Base-by-base conservation (phyloP, 1,140 invertebrate genomes). In the Lepidurus arcticus region DNA sequence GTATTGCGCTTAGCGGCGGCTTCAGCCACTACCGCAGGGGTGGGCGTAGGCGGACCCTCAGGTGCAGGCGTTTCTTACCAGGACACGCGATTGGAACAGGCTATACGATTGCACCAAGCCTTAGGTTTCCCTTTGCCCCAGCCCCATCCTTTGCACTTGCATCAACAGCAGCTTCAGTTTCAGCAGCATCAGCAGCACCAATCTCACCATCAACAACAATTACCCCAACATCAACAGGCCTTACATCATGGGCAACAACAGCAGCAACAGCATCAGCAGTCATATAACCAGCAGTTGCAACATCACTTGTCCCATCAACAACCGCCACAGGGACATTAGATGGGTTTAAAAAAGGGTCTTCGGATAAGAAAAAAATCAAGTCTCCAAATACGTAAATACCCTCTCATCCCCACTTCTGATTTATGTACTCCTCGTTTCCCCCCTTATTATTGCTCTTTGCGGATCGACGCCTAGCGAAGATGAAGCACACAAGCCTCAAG, bases 1-100 rank as follows among this genome's bases (percentile, higher is more conserved):
- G 93, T 92, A 0, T 86, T 95, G 11, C 85, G 94, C 16, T 88
- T 92, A 82, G 92, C 92, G 76, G 93, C 94, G 81, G 92, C 93
- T 1, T 93, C 94, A 83, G 92, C 91, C 24, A 91, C 93, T 1
- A 87, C 94, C 16, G 87, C 93, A 82, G 93, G 93, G 24, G 81
- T 80, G 76, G 81, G 81, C 34, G 80, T 81, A 10, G 81, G 79
- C 21, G 65, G 78, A 74, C 80, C 80, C n/a, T 79, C 79, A 11
- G 79, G 79, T 80, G 76, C 80, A 74, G 81, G 76, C 79, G 81
- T 77, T 42, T 47, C 53, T 43, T 80, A 80, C 76, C 26, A 65
- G 47, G 79, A 80, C 24, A 76, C 76, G 2, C 87, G 92, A 82
- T 84, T 94, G 82, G 92, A 93, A 82, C 93, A 94, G 81, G 92